phyloP scores from a whole-genome alignment of 2,888 invertebrate species.

The Caenorhabditis macrosperma region DNA sequence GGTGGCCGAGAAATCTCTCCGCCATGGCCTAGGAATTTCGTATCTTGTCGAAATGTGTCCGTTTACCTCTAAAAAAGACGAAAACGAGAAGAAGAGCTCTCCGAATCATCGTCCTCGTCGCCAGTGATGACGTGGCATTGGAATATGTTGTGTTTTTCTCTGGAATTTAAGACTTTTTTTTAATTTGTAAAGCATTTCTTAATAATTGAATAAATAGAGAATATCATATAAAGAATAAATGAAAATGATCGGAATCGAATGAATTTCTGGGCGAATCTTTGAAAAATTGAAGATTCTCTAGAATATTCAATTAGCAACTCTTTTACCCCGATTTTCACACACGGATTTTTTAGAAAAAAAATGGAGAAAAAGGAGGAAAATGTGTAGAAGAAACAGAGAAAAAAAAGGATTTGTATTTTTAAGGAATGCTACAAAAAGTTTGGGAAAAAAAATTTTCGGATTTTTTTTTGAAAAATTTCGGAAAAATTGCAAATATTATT shows the following conservation, averaged over 20 bases:
- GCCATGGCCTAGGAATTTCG: too few relatives aligned
- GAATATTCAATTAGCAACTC: conserved; percentile 11
- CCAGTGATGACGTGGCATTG: conserved; percentile 25
- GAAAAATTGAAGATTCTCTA: conserved; percentile 17
- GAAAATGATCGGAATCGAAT: conserved; percentile 1
- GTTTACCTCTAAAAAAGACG: conserved; percentile 25
- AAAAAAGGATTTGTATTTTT: too few relatives aligned
- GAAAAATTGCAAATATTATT: too few relatives aligned
- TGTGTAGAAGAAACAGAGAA: too few relatives aligned
- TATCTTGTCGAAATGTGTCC: neutral
- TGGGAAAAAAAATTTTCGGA: too few relatives aligned
- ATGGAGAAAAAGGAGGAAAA: too few relatives aligned
- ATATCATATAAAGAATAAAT: neutral
- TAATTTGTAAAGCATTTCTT: conserved; percentile 4
- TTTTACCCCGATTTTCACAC: conserved; percentile 15
- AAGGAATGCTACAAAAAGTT: too few relatives aligned
- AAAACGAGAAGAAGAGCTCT: neutral
- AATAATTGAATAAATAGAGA: neutral
- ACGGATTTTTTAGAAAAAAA: conserved; percentile 8
- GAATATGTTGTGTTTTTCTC: neutral
- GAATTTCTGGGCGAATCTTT: neutral
- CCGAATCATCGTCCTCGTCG: conserved; percentile 26
- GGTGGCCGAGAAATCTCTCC: neutral
- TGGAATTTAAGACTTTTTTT: too few relatives aligned
- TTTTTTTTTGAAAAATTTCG: too few relatives aligned